These are phyloP conservation scores for Lobophora halterata DNA, from an alignment of 2,888 invertebrate genomes.

Conservation along the genomic window DNA sequence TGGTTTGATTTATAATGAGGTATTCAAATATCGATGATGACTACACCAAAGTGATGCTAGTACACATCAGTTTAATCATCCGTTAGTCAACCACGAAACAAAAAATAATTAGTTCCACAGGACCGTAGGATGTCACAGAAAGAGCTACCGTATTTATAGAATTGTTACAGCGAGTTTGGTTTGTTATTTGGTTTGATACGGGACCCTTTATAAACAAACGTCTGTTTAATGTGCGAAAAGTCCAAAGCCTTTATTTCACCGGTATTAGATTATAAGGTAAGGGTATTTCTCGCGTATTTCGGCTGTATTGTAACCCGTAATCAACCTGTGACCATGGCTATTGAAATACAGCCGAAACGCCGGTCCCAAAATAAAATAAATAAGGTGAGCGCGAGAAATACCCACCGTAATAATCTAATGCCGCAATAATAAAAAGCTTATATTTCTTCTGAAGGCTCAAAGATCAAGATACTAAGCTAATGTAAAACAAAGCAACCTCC, in stretches of 20 bases:
- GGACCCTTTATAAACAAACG: constrained; percentile 48
- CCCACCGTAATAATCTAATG: no score
- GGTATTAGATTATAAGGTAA: no score
- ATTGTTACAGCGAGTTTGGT: constrained; percentile 12
- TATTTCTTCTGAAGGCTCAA: no score
- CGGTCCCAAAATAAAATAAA: no score
- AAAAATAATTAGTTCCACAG: constrained; percentile 13
- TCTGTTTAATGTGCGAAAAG: constrained; percentile 58
- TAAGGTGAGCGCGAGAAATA: no score
- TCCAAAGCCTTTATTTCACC: no score
- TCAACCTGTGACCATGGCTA: no score
- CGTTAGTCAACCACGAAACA: constrained; percentile 7
- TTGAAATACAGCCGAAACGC: no score
- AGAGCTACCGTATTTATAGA: constrained; percentile 19
- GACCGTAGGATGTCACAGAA: constrained; percentile 4
- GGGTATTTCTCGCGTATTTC: no score
- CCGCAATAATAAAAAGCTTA: no score
- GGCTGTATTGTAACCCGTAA: no score
- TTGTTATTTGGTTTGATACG: constrained; percentile 25
- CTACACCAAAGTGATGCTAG: constrained; percentile 15
- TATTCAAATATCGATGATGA: constrained; percentile 27
- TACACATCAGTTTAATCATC: constrained; percentile 10
- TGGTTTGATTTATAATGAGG: constrained; percentile 32
- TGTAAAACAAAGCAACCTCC: constrained; percentile 62
- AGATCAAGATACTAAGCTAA: constrained; percentile 54